A percentile compares a stretch with the other conserved stretches of the same genome.
phyloP scores from a whole-genome alignment of 2,113 vertebrate genomes.

The Fulmarus glacialis region DNA sequence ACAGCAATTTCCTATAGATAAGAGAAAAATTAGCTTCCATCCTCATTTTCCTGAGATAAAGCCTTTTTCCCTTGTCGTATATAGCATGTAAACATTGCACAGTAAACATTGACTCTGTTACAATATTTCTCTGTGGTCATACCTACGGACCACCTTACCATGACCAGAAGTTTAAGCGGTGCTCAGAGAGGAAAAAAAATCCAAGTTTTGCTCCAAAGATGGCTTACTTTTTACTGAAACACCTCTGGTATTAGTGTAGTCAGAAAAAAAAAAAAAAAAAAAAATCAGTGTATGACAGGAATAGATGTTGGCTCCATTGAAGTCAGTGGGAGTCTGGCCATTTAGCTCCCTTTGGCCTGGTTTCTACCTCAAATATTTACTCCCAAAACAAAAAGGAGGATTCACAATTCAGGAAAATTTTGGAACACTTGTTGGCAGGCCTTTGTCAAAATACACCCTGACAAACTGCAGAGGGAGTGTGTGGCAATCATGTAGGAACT shows the following conservation, averaged over 20 bases:
- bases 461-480: neutral
- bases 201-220: neutral
- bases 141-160: neutral
- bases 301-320: neutral
- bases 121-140: neutral
- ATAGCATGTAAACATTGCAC: neutral
- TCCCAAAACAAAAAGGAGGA: constrained; percentile 16
- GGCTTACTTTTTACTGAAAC: neutral
- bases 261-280: neutral
- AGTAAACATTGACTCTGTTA: neutral
- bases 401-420: constrained; percentile 40
- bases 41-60: neutral
- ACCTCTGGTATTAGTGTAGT: neutral
- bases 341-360: neutral
- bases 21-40: neutral
- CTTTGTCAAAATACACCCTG: neutral
- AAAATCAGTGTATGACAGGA: neutral
- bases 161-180: neutral
- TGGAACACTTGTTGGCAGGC: neutral
- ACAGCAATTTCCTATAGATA: neutral
- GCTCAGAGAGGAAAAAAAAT: neutral
- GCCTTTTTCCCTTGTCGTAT: neutral
- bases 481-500: neutral
- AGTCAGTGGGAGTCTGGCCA: neutral
- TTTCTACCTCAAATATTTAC: constrained; percentile 32